Percentiles rank a stretch among this genome's conserved stretches.
Evolutionary conservation across 1,140 invertebrate species (phyloP).

Genomic region (Drosophila fuyamai): DNA sequence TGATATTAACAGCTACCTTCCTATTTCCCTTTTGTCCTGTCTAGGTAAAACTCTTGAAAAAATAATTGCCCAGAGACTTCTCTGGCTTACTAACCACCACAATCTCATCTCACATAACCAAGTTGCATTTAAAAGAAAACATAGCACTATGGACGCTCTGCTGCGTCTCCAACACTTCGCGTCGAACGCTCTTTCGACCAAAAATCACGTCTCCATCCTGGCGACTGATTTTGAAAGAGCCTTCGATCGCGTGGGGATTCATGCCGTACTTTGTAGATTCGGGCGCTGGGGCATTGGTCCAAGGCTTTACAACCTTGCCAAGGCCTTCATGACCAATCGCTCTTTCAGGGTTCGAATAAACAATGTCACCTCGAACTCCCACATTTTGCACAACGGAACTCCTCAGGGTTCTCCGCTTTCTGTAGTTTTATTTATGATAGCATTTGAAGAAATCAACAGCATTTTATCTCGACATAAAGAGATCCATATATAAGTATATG

Average conservation of each 20-base stretch:
- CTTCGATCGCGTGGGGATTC: too few species aligned
- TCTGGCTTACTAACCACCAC: not conserved
- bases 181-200: too few species aligned
- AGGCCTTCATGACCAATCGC: not conserved
- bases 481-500: not conserved
- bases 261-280: too few species aligned
- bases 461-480: too few species aligned
- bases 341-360: not conserved
- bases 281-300: too few species aligned
- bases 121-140: not conserved
- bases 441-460: not conserved
- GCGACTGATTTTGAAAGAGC: too few species aligned
- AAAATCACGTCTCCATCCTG: too few species aligned
- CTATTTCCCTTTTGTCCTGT: not conserved
- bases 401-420: not conserved
- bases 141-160: not conserved
- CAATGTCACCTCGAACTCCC: too few species aligned
- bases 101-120: not conserved
- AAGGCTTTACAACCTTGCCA: not conserved
- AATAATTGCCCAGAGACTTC: not conserved
- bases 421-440: not conserved
- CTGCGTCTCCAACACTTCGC: slow-evolving; percentile 1
- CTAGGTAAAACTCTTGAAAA: not conserved
- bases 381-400: not conserved
- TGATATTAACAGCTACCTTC: not conserved